A percentile compares a stretch with the other conserved stretches of the same genome.
These are phyloP conservation scores for Molossus alvarezi DNA, from an alignment of 2,797 vertebrate species.

Conservation along the genomic window DNA sequence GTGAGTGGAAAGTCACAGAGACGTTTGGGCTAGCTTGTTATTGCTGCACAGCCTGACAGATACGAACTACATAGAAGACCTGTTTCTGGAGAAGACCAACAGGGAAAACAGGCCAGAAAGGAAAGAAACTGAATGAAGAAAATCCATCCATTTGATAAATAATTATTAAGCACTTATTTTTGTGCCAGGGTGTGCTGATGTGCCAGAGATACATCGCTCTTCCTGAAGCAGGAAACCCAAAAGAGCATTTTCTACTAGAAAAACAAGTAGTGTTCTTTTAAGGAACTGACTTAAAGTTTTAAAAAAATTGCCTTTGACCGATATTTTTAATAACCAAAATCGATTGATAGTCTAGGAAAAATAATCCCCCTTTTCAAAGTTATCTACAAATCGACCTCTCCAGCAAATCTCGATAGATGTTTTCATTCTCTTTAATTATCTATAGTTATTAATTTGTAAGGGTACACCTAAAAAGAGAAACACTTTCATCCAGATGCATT, in stretches of 20 bases:
- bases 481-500: neutral
- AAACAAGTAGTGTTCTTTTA: slow-evolving; percentile 33
- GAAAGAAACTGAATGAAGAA: slow-evolving; percentile 50
- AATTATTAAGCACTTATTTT: slow-evolving; percentile 54
- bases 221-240: slow-evolving; percentile 60
- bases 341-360: neutral
- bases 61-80: neutral
- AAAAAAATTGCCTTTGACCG: slow-evolving; percentile 59
- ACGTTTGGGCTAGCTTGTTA: neutral
- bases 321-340: slow-evolving; percentile 50
- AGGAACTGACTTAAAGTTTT: slow-evolving; percentile 57
- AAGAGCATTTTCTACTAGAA: slow-evolving; percentile 1
- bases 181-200: neutral
- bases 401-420: neutral
- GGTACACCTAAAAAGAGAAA: neutral
- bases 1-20: neutral
- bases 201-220: neutral
- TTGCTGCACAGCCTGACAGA: neutral
- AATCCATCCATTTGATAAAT: slow-evolving; percentile 26
- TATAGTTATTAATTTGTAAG: slow-evolving; percentile 2
- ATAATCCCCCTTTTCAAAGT: neutral
- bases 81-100: slow-evolving; percentile 26
- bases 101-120: neutral
- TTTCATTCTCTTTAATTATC: slow-evolving; percentile 60
- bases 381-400: neutral